A percentile compares a stretch with the other conserved stretches of the same genome.
These are phyloP conservation scores for Thereva nobilitata DNA, from an alignment of 2,888 invertebrate species.

Conservation along the genomic window DNA sequence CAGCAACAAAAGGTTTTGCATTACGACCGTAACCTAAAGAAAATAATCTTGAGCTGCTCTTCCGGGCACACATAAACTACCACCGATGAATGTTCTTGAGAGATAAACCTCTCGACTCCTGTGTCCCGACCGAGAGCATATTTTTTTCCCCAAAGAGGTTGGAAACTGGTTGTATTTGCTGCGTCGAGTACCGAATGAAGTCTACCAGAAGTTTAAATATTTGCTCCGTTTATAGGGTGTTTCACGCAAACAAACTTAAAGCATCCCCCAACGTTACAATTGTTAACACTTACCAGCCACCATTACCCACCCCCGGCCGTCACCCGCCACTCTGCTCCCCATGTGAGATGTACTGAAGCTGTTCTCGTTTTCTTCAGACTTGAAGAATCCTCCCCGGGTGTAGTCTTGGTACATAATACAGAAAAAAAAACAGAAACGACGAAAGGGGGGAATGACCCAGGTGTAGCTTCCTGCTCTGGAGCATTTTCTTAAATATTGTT, in stretches of 20 bases:
- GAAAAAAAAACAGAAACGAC: conserved; percentile 7
- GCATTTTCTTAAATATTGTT: conserved; percentile 28
- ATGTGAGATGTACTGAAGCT: no score
- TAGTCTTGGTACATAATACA: no score
- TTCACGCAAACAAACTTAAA: conserved; percentile 21
- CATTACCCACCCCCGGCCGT: conserved; percentile 6
- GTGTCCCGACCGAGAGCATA: conserved; percentile 4
- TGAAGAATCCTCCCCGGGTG: no score
- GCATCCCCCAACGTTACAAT: conserved; percentile 16
- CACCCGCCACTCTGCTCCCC: no score
- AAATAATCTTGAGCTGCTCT: conserved; percentile 7
- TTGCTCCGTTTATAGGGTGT: conserved; percentile 31
- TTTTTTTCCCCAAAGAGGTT: background rate
- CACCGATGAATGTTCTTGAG: conserved; percentile 2
- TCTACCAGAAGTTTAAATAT: conserved; percentile 35
- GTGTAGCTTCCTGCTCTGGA: conserved; percentile 27
- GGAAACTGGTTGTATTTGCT: conserved; percentile 23
- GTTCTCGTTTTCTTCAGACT: no score
- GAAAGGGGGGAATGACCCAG: conserved; percentile 31
- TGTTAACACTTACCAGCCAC: conserved; percentile 18
- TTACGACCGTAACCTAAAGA: conserved; percentile 1
- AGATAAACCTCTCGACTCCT: conserved; percentile 19
- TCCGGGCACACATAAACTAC: background rate
- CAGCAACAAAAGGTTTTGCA: no score
- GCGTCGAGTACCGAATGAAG: conserved; percentile 26